phyloP scores from a whole-genome alignment of 2,113 vertebrate species.

The Quiscalus mexicanus region DNA sequence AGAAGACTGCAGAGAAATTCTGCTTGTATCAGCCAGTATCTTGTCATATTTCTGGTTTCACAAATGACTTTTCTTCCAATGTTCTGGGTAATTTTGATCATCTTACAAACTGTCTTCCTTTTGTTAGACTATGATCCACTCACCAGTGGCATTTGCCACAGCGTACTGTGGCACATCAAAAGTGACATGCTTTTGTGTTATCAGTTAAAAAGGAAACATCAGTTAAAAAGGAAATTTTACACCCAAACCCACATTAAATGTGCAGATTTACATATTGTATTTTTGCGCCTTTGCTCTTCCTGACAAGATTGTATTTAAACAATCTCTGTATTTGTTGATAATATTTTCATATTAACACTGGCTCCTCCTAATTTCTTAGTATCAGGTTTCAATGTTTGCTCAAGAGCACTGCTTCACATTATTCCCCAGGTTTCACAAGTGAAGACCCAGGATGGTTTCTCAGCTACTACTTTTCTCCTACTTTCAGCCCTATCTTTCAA shows the following conservation, averaged over 20 bases:
- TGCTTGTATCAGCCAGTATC: background rate
- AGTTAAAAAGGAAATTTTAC: background rate
- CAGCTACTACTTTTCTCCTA: background rate
- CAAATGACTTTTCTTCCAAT: background rate
- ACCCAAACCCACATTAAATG: background rate
- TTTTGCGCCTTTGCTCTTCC: background rate
- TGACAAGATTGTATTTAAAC: background rate
- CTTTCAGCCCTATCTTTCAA: background rate
- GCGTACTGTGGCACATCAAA: background rate
- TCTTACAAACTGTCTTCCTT: background rate
- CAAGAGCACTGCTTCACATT: background rate
- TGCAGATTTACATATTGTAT: rapidly evolving
- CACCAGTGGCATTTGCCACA: background rate
- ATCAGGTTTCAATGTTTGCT: background rate
- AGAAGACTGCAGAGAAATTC: background rate
- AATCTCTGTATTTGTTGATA: background rate
- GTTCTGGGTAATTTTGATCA: background rate
- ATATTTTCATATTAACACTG: background rate
- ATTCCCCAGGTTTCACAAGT: background rate
- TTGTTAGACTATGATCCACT: background rate
- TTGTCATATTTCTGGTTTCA: background rate
- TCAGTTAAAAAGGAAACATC: background rate
- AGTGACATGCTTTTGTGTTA: background rate
- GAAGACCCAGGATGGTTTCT: background rate
- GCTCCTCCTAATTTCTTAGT: background rate